These are phyloP conservation scores for Leptinotarsa juncta DNA, from an alignment of 2,888 invertebrate genomes.

Conservation along the genomic window DNA sequence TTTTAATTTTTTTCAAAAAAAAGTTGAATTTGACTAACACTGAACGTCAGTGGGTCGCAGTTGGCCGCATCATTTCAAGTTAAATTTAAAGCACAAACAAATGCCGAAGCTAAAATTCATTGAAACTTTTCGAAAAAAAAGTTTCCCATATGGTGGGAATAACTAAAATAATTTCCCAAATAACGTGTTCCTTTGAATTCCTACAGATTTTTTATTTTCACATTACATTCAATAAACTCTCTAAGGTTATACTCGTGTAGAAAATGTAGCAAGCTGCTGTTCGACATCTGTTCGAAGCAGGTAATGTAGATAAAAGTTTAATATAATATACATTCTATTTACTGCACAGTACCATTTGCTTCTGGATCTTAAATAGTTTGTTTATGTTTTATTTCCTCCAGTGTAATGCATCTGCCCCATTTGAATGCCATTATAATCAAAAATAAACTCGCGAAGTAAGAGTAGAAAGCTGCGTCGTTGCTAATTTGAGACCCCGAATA, in stretches of 20 bases:
- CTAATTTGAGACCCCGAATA: neutral
- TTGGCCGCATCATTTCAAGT: too few species aligned
- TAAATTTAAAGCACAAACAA: too few species aligned
- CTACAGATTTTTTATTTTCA: neutral
- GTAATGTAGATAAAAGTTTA: neutral
- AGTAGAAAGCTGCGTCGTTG: neutral
- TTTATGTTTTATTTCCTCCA: constrained; percentile 11
- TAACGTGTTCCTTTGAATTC: too few species aligned
- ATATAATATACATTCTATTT: constrained; percentile 8
- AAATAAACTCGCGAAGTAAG: constrained; percentile 13
- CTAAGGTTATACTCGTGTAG: neutral
- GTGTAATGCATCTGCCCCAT: constrained; percentile 6
- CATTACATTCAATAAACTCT: neutral
- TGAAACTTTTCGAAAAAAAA: too few species aligned
- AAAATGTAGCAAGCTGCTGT: neutral
- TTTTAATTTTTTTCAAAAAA: too few species aligned
- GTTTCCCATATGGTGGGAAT: too few species aligned
- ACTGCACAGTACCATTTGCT: constrained; percentile 14
- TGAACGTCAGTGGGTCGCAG: too few species aligned
- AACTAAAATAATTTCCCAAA: too few species aligned
- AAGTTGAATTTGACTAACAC: too few species aligned
- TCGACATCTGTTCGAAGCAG: constrained; percentile 2
- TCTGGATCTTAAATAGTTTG: constrained; percentile 2
- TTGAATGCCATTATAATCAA: constrained; percentile 13
- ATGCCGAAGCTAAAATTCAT: too few species aligned